Base-by-base conservation (phyloP, 1,140 invertebrate genomes). In the Eciton burchellii region DNA sequence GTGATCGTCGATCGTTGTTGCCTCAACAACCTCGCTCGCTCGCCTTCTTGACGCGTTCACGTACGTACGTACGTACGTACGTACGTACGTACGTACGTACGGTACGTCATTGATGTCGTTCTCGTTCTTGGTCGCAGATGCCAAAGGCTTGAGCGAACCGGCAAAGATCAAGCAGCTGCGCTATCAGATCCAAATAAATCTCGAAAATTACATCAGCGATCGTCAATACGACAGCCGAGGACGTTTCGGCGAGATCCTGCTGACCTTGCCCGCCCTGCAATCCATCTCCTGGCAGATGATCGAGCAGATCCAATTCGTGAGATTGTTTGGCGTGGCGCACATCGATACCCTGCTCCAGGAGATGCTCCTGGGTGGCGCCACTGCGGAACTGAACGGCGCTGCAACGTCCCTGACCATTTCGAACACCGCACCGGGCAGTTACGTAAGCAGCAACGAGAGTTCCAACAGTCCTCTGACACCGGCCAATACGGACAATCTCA, bases 201-300 rank as follows among this genome's bases (percentile, higher is more conserved):
- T 99, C 56, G 99, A 99, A 94, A 98, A 99, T 93, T 99, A 99
- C 94, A 99, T 99, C 84, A 99, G 98, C 90, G 98, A 99, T 94
- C 95, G 98, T 12, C 98, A 99, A 93, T 99, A 99, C 92, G 98
- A 99, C 92, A 97, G 97, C 52, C 95, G 98, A 84, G 99, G 99
- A 41, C 96, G 99, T 24, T 99, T 99, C 92, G 99, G 99, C 0
- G 98, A 99, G 93, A 96, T 99, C 63, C 95, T 99, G 14, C 95
- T 99, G 9, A 97, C 98, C 0, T 93, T 99, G 81, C 99, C 99
- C 19, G 96, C 98, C 4, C 94, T 99, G 54, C 99, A 99, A 94
- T 99, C 98, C 66, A 99, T 99, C 81, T 98, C 98, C 1, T 98
- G 98, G 97, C 98, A 99, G 94, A 99, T 99, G 98, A 99, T 99